Base-by-base conservation (phyloP, 2,888 invertebrate genomes). In the Macrophya annulata region DNA sequence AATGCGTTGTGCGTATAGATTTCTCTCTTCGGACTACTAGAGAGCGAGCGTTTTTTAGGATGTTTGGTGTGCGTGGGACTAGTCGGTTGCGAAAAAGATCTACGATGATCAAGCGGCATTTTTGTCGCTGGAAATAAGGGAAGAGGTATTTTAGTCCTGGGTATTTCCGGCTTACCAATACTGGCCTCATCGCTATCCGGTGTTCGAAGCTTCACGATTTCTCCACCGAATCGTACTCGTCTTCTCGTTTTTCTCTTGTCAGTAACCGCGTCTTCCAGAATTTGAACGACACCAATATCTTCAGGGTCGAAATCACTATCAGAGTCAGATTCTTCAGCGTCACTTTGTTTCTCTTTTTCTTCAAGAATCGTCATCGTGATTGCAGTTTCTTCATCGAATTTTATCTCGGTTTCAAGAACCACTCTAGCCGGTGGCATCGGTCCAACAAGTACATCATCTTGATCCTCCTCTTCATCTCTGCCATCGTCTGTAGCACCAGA, bases 331-430 rank as follows among this genome's bases (percentile, higher is more conserved):
- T 82, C 85, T 55, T 86, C 86, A 25, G 90, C 88, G 9, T 89
- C 86, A 65, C 87, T 45, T 37, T 88, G 31, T 88, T 89, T 85
- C 51, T 94, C 94, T 87, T 95, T 95, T 90, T 96, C 96, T 92
- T 98, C 97, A 37, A 97, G 94, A 84, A 98, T 97, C 55, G 97
- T 96, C 97, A 97, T 97, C 0, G 97, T 97, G 55, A 98, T 96
- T 0, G 96, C 96, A 0, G 97, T 97, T 86, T 97, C 97, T 17
- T 97, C 96, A 90, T 97, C 96, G 87, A 98, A 96, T 90, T 97
- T 96, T 43, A 97, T 97, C 94, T 97, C 97, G 0, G 97, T 97
- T 93, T 97, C 97, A 89, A 97, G 95, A 76, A 97, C 97, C 0
- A 97, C 95, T 92, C 93, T 89, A 4, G 92, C 90, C 0, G 90